Percentiles rank a stretch among this genome's conserved stretches.
These are phyloP conservation scores for Acanthosepion lycidas DNA, from an alignment of 2,888 invertebrate genomes.

Conservation along the genomic window DNA sequence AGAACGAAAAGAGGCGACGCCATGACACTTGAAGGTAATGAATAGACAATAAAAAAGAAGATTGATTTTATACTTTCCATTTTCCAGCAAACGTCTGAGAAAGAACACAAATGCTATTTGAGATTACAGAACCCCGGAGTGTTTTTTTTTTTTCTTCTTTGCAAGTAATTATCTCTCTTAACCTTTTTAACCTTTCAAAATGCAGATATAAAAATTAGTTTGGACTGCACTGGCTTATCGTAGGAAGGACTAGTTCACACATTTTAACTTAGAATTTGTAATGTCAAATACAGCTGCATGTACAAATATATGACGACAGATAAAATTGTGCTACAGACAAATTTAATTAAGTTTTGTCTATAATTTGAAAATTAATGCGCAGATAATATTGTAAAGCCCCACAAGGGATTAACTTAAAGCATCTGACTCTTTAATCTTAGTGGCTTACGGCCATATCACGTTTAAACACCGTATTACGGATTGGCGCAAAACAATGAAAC, in stretches of 20 bases:
- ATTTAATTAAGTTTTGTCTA: too few species aligned
- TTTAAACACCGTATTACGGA: too few species aligned
- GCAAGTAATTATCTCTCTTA: background rate
- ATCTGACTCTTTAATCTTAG: too few species aligned
- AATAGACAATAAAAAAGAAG: background rate
- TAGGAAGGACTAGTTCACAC: background rate
- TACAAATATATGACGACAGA: too few species aligned
- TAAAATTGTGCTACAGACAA: too few species aligned
- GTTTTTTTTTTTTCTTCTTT: background rate
- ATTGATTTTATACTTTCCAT: background rate
- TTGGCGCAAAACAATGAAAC: too few species aligned
- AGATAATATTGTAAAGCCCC: too few species aligned
- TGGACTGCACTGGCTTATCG: background rate
- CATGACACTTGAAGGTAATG: background rate
- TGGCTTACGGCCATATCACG: too few species aligned
- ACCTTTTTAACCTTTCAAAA: background rate
- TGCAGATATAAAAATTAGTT: background rate
- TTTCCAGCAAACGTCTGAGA: background rate
- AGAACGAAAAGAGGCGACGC: slow-evolving; percentile 6
- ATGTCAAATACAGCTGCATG: too few species aligned
- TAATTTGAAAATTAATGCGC: too few species aligned
- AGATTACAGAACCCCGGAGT: background rate
- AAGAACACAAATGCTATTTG: background rate
- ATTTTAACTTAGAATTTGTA: too few species aligned
- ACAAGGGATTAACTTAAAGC: too few species aligned